Conservation (phyloP, 2,113 vertebrate genomes). For the Prolemur simus region DNA sequence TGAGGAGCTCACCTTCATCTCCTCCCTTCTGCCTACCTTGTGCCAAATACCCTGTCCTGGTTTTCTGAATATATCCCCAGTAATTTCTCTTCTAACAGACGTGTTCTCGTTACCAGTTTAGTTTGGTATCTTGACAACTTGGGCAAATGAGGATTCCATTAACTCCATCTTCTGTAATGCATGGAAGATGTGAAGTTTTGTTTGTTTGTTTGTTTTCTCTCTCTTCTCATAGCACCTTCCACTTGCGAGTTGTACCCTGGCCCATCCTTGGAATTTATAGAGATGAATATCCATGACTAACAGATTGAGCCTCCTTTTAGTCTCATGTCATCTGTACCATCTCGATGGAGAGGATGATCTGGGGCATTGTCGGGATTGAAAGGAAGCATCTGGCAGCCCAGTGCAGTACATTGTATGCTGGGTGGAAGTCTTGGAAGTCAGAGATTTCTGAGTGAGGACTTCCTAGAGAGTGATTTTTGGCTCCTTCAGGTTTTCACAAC, state of each 20-base stretch:
- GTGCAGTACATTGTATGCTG: rapidly evolving
- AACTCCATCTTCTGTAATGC: slow-evolving; percentile 34
- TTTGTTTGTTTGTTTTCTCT: too few species aligned
- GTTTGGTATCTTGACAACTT: slow-evolving; percentile 58
- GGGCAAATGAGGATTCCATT: slow-evolving; percentile 43
- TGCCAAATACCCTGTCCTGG: slow-evolving; percentile 51
- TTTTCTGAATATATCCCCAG: slow-evolving; percentile 73
- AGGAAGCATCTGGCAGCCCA: neutral
- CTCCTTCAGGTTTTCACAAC: neutral
- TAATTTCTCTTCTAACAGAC: slow-evolving; percentile 65
- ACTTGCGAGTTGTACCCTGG: neutral
- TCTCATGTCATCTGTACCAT: neutral
- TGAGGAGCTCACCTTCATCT: slow-evolving; percentile 43
- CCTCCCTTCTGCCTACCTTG: slow-evolving; percentile 12
- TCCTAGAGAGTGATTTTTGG: neutral
- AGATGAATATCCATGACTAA: neutral
- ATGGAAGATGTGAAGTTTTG: neutral
- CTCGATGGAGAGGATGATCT: neutral
- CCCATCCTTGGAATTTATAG: neutral
- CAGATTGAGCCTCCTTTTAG: neutral
- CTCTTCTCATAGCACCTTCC: neutral
- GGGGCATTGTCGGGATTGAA: neutral
- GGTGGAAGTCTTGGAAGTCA: neutral
- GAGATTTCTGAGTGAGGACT: neutral
- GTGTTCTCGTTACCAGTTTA: slow-evolving; percentile 66